phyloP scores from a whole-genome alignment of 2,797 vertebrate species.

The Centroberyx gerrardi region DNA sequence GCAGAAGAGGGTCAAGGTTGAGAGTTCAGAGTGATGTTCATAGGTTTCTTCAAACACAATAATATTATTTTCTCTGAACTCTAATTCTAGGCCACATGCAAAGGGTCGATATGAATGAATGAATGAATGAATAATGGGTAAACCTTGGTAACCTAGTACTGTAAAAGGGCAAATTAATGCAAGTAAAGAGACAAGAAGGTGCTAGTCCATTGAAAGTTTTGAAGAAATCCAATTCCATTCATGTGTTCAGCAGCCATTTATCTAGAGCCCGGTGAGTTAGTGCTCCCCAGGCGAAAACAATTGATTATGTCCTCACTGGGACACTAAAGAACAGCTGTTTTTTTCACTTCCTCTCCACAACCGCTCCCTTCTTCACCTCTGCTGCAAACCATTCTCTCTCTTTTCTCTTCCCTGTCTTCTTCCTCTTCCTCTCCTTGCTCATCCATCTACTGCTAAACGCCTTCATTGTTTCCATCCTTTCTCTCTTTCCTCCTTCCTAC shows the following conservation, averaged over 20 bases:
- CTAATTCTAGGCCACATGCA: neutral
- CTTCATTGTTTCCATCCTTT: too few species aligned
- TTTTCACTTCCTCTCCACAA: constrained; percentile 36
- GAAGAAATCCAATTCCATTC: constrained; percentile 25
- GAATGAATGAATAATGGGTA: neutral
- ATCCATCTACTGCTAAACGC: neutral
- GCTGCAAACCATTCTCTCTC: neutral
- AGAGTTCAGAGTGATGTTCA: too few species aligned
- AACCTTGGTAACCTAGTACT: too few species aligned
- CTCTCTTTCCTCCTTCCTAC: neutral
- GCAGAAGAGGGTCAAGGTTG: neutral
- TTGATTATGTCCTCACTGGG: constrained; percentile 66
- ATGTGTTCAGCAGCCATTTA: constrained; percentile 38
- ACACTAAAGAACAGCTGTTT: constrained; percentile 69
- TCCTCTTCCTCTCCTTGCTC: neutral
- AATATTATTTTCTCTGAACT: too few species aligned
- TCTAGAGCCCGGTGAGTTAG: constrained; percentile 48
- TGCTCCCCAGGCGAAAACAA: constrained; percentile 64
- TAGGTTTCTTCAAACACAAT: too few species aligned
- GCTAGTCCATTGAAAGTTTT: neutral
- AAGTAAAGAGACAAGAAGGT: neutral
- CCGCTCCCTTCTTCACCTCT: constrained; percentile 26
- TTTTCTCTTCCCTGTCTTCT: neutral
- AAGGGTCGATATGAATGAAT: neutral
- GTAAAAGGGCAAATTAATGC: neutral